Evolutionary conservation across 2,888 invertebrate species (phyloP), one percentile per base, ranked within the genome.

Genomic region (Stegophylla sp.): DNA sequence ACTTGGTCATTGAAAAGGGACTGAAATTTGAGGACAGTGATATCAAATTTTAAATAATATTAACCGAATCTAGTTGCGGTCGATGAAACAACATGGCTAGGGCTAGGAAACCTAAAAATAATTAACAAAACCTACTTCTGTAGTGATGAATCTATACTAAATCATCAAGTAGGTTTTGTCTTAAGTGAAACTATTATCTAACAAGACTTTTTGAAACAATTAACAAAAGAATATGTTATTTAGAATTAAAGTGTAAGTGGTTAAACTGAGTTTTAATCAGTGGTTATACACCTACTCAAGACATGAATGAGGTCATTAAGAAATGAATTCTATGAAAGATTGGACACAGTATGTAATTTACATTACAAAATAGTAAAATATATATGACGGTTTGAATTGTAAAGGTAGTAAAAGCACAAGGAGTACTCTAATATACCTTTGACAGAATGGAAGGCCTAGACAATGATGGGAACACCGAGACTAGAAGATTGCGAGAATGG

Each of bases 241-340:
- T 67, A 67, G 48, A 67, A 67, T 2, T 67, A 48, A 45, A 67
- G 5, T 67, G 66, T 66, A 66, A 43, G 43, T 66, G 66, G 66
- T 66, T 12, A 9, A 66, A 66, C 41, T 43, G 43, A 48, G 48
- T 67, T 48, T 23, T 67, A 67, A 48, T 69, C 51, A 69, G 26
- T 3, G 48, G 71, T 23, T 71, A 53, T 71, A 28, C 34, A n/a
- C 71, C 71, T 71, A 71, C 71, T 71, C 53, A 48, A 20, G 53
- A 71, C 53, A 71, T 53, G 53, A 53, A 61, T 61, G 61, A 61
- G 3, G 61, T 3, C 2, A 61, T 26, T 26, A 26, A 61, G 26
- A 61, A n/a, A 53, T 71, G 71, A 71, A 53, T 53, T 53, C 12
- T 51, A 71, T 13, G 53, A 53, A 71, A 69, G 69, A 51, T 48